These are phyloP conservation scores for Sebastes oblongus DNA, from an alignment of 2,797 vertebrate genomes.

Conservation along the genomic window DNA sequence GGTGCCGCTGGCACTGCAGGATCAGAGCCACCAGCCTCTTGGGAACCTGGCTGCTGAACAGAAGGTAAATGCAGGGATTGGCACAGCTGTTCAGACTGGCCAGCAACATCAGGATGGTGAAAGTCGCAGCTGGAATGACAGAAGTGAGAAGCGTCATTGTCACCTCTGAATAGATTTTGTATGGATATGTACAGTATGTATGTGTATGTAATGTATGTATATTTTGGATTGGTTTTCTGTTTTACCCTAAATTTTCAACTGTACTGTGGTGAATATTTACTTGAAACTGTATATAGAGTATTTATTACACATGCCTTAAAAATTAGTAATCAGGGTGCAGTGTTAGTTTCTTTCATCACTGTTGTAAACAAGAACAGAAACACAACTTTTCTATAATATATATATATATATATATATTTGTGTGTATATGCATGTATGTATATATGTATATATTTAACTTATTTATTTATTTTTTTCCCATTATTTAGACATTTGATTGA, in stretches of 20 bases:
- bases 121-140: constrained; percentile 70
- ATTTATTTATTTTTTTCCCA: too few species aligned
- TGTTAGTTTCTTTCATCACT: not conserved
- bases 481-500: too few species aligned
- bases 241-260: constrained; percentile 59
- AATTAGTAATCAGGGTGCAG: constrained; percentile 22
- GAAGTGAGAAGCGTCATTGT: not conserved
- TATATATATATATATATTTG: too few species aligned
- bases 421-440: too few species aligned
- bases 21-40: constrained; percentile 46
- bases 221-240: constrained; percentile 1
- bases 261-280: constrained; percentile 83
- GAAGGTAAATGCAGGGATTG: constrained; percentile 79
- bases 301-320: constrained; percentile 84
- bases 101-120: constrained; percentile 79
- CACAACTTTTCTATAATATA: not conserved
- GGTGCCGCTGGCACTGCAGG: constrained; percentile 32
- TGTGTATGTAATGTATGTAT: not conserved
- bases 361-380: constrained; percentile 36
- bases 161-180: not conserved
- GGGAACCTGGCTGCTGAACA: constrained; percentile 70
- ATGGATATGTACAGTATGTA: too few species aligned
- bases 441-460: too few species aligned
- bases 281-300: constrained; percentile 94
- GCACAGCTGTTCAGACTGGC: constrained; percentile 80